Evolutionary conservation across 2,888 invertebrate genomes (phyloP), one percentile per base, ranked within the genome.

Genomic region (Acanthacorydalis orientalis): DNA sequence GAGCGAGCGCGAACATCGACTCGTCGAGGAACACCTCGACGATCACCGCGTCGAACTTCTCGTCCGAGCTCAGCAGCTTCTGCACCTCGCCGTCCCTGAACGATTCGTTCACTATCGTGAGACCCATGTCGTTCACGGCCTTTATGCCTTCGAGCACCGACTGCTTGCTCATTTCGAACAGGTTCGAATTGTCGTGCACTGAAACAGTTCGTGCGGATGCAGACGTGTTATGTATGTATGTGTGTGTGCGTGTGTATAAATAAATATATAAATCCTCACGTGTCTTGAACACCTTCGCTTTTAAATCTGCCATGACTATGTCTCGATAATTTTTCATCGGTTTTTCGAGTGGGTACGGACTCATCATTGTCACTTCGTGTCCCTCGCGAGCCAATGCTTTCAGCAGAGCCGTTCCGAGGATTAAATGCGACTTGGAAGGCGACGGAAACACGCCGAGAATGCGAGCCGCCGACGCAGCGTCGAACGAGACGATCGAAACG

Each of bases 341-440:
- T 33, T 52, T 43, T 38, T 53, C 50, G 8, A 54, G 43, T 1
- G 56, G 55, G 51, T 53, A 59, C 1, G 58, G 53, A 50, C 57
- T 59, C 43, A 74, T 65, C 54, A 75, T 65, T 31, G 72, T 72
- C 47, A 75, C 69, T 51, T 74, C 67, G 55, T 75, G 73, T 48
- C 72, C 68, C 23, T 68, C 63, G 54, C 63, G 65, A 11, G 70
- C 70, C 40, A 75, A 60, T 53, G 70, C 72, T 42, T 67, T 65
- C 51, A 75, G 64, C 43, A 75, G 59, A 31, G 63, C 42, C 34
- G 52, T 52, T 1, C 58, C 58, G 16, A 59, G 43, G 42, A 56
- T 55, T 32, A 55, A 55, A 42, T 57, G 58, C 43, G 57, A 57
- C 44, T 50, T 55, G 23, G 55, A 55, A 1, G 55, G 56, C 44